Conservation (phyloP, 1,140 invertebrate genomes). For the Ips nitidus region DNA sequence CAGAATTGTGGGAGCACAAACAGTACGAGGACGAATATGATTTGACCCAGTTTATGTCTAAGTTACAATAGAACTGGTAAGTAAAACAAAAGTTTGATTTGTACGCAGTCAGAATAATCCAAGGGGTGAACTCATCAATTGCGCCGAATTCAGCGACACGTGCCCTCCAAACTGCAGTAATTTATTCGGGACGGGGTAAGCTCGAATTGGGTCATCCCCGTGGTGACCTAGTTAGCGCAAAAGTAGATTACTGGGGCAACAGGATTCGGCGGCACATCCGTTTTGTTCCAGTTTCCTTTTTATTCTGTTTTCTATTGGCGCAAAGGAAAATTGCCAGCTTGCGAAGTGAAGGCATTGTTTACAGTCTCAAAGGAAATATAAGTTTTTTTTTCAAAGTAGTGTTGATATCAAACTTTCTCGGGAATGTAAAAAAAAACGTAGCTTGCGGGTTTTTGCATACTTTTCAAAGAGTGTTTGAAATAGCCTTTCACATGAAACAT, state of each 20-base stretch:
- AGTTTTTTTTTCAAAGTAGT: no score
- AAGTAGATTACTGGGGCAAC: slow-evolving; percentile 17
- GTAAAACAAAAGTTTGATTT: background rate
- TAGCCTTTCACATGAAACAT: no score
- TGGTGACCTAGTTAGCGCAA: slow-evolving; percentile 18
- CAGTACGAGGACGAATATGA: slow-evolving; percentile 96
- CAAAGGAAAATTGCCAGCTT: no score
- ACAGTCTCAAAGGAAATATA: no score
- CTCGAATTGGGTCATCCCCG: slow-evolving; percentile 18
- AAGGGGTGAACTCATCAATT: no score
- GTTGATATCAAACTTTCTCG: no score
- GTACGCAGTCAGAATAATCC: no score
- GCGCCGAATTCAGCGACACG: background rate
- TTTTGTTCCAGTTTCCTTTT: slow-evolving; percentile 14
- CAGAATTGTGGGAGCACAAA: slow-evolving; percentile 92
- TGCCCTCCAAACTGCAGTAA: slow-evolving; percentile 1
- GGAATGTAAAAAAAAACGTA: no score
- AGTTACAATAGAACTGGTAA: slow-evolving; percentile 39
- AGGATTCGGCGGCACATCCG: slow-evolving; percentile 5
- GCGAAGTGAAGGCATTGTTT: no score
- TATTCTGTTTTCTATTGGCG: background rate
- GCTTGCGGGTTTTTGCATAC: no score
- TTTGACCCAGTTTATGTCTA: slow-evolving; percentile 68
- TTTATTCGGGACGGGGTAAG: background rate
- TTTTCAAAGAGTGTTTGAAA: no score